Evolutionary conservation across 2,888 invertebrate species (phyloP).

Genomic region (Corbicula japonica): DNA sequence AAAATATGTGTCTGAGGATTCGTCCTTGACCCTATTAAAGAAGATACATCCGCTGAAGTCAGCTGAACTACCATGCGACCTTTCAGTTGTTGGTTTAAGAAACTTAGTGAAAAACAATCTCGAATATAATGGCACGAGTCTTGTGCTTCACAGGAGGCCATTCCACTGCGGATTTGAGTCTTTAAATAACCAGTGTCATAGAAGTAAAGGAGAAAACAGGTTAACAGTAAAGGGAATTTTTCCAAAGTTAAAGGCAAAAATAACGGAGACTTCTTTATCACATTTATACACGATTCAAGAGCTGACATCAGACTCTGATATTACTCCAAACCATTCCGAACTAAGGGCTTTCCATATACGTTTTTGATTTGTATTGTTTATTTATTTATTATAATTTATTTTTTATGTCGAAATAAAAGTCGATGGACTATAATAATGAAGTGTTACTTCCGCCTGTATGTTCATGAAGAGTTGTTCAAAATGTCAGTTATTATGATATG

Average conservation of each 20-base stretch:
- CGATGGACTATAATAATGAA: too few species aligned
- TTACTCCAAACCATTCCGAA: constrained; percentile 73
- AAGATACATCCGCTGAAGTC: constrained; percentile 64
- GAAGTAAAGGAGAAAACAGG: constrained; percentile 25
- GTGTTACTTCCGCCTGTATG: too few species aligned
- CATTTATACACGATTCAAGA: constrained; percentile 72
- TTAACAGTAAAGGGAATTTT: constrained; percentile 48
- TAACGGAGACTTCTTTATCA: constrained; percentile 77
- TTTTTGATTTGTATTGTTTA: too few species aligned
- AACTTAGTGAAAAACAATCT: constrained; percentile 77
- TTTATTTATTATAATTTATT: too few species aligned
- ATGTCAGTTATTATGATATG: too few species aligned
- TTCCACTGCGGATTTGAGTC: constrained; percentile 76
- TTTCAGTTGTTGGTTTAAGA: constrained; percentile 74
- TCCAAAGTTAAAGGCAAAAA: constrained; percentile 41
- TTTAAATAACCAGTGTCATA: constrained; percentile 61
- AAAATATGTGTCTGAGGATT: constrained; percentile 64
- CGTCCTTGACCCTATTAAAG: constrained; percentile 62
- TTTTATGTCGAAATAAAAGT: too few species aligned
- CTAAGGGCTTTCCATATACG: constrained; percentile 52
- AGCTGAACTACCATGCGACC: constrained; percentile 77
- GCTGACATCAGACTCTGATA: constrained; percentile 49
- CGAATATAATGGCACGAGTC: constrained; percentile 77
- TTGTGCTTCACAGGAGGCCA: constrained; percentile 77
- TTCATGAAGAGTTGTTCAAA: too few species aligned